These are phyloP conservation scores for Euura lappo DNA, from an alignment of 1,140 invertebrate genomes.

Conservation along the genomic window DNA sequence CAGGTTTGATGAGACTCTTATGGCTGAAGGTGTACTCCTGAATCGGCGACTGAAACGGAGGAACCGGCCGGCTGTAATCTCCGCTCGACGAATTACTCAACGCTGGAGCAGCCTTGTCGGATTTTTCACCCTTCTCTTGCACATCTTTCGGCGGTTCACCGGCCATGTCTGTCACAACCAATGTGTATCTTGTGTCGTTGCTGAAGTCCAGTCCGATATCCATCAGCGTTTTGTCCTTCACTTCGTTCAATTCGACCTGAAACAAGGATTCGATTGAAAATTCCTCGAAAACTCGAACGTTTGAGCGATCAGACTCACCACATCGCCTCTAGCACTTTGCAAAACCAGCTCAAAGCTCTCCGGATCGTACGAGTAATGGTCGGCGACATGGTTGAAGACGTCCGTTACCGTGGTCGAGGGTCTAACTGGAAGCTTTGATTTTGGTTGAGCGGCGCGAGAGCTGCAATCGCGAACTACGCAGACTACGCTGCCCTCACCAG, in stretches of 20 bases:
- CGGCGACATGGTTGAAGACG: constrained; percentile 61
- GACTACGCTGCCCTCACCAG: constrained; percentile 53
- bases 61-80: constrained; percentile 25
- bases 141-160: constrained; percentile 33
- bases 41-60: constrained; percentile 24
- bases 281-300: constrained; percentile 12
- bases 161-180: constrained; percentile 39
- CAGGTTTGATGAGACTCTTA: constrained; percentile 29
- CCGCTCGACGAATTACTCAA: constrained; percentile 19
- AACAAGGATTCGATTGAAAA: constrained; percentile 18
- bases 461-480: constrained; percentile 66
- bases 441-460: constrained; percentile 49
- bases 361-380: constrained; percentile 61
- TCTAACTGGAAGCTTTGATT: constrained; percentile 48
- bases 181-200: constrained; percentile 38
- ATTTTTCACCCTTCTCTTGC: constrained; percentile 26
- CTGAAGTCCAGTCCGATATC: constrained; percentile 55
- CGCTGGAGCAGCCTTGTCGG: constrained; percentile 58
- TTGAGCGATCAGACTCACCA: constrained; percentile 11
- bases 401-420: constrained; percentile 58
- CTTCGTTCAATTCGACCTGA: constrained; percentile 52
- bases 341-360: constrained; percentile 60
- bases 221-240: constrained; percentile 51
- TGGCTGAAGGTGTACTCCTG: background rate
- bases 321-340: constrained; percentile 30